Conservation (phyloP, 2,888 invertebrate species). For the Boloria selene region DNA sequence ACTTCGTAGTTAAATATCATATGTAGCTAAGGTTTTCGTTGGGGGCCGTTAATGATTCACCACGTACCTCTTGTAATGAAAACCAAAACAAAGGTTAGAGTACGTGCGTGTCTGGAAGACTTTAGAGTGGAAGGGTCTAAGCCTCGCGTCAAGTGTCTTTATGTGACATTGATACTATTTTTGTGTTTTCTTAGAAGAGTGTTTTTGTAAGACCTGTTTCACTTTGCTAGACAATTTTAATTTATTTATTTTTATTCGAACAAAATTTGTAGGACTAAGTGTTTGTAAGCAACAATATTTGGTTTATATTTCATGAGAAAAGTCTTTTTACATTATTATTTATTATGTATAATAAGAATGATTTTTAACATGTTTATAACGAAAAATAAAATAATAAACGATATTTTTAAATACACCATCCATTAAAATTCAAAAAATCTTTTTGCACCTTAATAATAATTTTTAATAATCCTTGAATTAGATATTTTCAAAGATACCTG, state of each 20-base stretch:
- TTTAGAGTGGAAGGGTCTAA: slow-evolving; percentile 27
- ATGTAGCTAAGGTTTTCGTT: not conserved
- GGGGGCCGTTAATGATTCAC: slow-evolving; percentile 22
- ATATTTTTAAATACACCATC: not conserved
- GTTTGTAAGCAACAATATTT: too few species aligned
- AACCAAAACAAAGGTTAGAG: slow-evolving; percentile 25
- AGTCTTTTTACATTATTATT: too few species aligned
- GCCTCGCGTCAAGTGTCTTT: slow-evolving; percentile 16
- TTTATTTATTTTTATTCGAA: too few species aligned
- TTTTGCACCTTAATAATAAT: slow-evolving; percentile 19
- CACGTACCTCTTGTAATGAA: slow-evolving; percentile 14
- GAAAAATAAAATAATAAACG: too few species aligned
- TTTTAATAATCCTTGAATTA: slow-evolving; percentile 27
- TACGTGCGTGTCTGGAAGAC: slow-evolving; percentile 31
- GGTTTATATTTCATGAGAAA: too few species aligned
- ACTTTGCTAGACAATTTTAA: too few species aligned
- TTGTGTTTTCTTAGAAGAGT: slow-evolving; percentile 10
- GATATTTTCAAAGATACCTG: slow-evolving; percentile 32
- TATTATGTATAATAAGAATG: too few species aligned
- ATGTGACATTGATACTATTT: slow-evolving; percentile 38
- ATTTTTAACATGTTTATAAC: too few species aligned
- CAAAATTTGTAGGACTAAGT: too few species aligned
- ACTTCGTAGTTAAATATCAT: not conserved
- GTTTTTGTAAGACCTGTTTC: not conserved
- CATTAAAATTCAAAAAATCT: slow-evolving; percentile 5